These are phyloP conservation scores for Cisticola juncidis DNA, from an alignment of 2,113 vertebrate genomes.

Conservation along the genomic window DNA sequence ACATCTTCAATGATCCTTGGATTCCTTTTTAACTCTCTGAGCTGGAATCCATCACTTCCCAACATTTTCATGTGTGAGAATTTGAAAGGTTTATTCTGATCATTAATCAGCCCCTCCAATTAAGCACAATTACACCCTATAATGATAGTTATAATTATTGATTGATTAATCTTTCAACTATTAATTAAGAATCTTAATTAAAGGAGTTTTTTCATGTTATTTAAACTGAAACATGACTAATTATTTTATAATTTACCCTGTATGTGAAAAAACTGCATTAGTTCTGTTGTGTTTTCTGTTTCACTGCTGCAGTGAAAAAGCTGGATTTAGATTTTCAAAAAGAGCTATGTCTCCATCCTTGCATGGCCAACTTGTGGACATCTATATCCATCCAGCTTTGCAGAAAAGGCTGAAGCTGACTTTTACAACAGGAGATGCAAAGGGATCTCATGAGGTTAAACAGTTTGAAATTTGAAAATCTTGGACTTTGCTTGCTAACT, in stretches of 20 bases:
- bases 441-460: neutral
- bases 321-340: neutral
- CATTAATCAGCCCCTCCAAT: slow-evolving; percentile 78
- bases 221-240: slow-evolving; percentile 76
- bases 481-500: neutral
- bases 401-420: neutral
- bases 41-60: slow-evolving; percentile 66
- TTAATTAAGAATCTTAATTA: slow-evolving; percentile 80
- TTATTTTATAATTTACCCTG: slow-evolving; percentile 74
- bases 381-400: neutral
- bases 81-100: slow-evolving; percentile 73
- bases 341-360: neutral
- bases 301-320: neutral
- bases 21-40: slow-evolving; percentile 41
- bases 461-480: neutral
- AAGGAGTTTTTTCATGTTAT: slow-evolving; percentile 70
- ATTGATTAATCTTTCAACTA: slow-evolving; percentile 81
- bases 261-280: slow-evolving; percentile 48
- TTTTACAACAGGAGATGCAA: neutral
- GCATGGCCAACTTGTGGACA: neutral
- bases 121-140: slow-evolving; percentile 78
- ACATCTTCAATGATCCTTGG: slow-evolving; percentile 1
- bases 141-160: slow-evolving; percentile 81
- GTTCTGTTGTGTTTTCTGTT: slow-evolving; percentile 41
- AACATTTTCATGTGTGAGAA: slow-evolving; percentile 65